Conservation (phyloP, 2,797 vertebrate species). For the Xiphophorus birchmanni region DNA sequence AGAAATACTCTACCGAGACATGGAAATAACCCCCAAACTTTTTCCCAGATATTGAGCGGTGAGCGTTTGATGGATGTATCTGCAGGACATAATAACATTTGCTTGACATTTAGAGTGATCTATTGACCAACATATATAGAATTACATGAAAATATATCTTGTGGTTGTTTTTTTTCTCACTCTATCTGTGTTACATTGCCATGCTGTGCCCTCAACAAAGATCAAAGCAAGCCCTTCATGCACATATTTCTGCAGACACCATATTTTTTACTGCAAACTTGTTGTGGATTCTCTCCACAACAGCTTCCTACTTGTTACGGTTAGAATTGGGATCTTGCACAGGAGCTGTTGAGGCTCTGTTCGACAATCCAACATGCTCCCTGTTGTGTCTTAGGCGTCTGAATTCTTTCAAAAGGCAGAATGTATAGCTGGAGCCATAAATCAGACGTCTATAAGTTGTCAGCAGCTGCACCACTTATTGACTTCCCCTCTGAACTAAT, state of each 20-base stretch:
- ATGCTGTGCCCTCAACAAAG: background rate
- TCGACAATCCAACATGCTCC: background rate
- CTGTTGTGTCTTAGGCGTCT: background rate
- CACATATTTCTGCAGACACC: background rate
- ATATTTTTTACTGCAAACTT: background rate
- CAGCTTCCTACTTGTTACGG: background rate
- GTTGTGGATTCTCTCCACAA: background rate
- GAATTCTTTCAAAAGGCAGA: background rate
- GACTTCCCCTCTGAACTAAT: constrained; percentile 1
- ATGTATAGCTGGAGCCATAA: background rate
- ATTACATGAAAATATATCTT: background rate
- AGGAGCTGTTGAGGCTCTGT: background rate
- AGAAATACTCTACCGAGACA: constrained; percentile 1
- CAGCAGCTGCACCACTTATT: constrained; percentile 7
- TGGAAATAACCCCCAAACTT: constrained; percentile 6
- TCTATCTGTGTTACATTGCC: background rate
- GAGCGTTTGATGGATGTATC: background rate
- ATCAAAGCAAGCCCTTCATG: background rate
- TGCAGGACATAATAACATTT: background rate
- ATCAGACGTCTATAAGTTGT: background rate
- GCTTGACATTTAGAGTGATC: background rate
- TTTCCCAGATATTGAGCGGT: background rate
- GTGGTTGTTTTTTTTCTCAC: background rate
- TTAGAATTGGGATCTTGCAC: background rate
- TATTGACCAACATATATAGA: background rate